Percentiles rank a stretch among this genome's conserved stretches.
These are phyloP conservation scores for Eurytoma californica DNA, from an alignment of 2,888 invertebrate genomes.

Conservation along the genomic window DNA sequence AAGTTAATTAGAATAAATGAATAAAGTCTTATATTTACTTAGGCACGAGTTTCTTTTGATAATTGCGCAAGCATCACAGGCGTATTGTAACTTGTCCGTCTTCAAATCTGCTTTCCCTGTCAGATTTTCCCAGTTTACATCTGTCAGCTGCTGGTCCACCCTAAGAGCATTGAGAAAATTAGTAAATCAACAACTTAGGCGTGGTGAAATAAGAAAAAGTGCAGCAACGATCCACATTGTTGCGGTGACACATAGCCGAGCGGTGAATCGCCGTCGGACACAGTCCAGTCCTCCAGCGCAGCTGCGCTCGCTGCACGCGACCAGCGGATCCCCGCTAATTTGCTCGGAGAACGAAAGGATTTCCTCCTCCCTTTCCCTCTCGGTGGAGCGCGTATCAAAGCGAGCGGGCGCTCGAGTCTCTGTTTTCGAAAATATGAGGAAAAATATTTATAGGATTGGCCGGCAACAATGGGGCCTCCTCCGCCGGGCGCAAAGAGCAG, in stretches of 20 bases:
- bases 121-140: constrained; percentile 7
- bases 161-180: constrained; percentile 17
- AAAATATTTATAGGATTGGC: constrained; percentile 73
- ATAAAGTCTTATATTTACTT: no score
- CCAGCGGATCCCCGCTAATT: constrained; percentile 24
- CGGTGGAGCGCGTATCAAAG: not conserved
- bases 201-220: constrained; percentile 20
- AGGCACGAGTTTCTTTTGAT: no score
- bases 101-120: not conserved
- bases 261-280: no score
- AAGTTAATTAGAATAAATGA: no score
- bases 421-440: constrained; percentile 69
- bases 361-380: not conserved
- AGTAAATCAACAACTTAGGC: constrained; percentile 33
- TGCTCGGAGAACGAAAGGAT: constrained; percentile 14
- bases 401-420: constrained; percentile 50
- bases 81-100: not conserved
- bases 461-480: constrained; percentile 5
- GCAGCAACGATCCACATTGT: constrained; percentile 2
- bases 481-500: constrained; percentile 36
- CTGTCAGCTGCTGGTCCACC: not conserved
- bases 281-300: not conserved
- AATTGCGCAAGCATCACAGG: not conserved
- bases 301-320: not conserved
- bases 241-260: not conserved